Evolutionary conservation across 1,140 invertebrate species (phyloP).

Genomic region (Rhopalosiphum maidis): DNA sequence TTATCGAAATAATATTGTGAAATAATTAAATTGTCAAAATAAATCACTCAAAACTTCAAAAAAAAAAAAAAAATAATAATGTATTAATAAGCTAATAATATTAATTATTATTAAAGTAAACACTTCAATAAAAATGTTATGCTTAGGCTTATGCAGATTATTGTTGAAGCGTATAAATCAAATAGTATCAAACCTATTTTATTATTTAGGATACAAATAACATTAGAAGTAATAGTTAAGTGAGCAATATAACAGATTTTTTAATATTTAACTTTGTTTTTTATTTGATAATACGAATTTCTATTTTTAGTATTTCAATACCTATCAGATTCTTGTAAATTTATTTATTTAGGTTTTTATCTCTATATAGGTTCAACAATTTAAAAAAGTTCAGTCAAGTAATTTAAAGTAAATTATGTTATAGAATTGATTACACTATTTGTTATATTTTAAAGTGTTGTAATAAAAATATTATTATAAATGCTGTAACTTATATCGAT

Average conservation of each 20-base stretch:
- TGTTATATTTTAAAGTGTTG: not conserved
- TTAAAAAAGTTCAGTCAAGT: not conserved
- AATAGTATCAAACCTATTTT: not conserved
- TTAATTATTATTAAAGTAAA: not conserved
- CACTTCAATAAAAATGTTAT: not conserved
- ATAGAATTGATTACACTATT: not conserved
- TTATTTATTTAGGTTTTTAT: not conserved
- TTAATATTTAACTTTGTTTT: not conserved
- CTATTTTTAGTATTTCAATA: not conserved
- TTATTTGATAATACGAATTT: not conserved
- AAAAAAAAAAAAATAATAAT: not conserved
- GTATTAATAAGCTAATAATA: not conserved
- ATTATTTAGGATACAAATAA: not conserved
- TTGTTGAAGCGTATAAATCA: not conserved
- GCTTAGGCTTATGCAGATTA: not conserved
- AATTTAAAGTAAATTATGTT: not conserved
- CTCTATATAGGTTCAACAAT: not conserved
- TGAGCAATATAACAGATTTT: not conserved
- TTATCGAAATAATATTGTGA: not conserved
- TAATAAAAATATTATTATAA: not conserved
- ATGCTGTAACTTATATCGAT: not conserved
- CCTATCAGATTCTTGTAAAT: not conserved
- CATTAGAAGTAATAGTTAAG: not conserved
- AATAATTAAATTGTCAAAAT: not conserved
- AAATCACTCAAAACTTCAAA: not conserved